Conservation (phyloP, 2,113 vertebrate species). For the Myrmecobius fasciatus region DNA sequence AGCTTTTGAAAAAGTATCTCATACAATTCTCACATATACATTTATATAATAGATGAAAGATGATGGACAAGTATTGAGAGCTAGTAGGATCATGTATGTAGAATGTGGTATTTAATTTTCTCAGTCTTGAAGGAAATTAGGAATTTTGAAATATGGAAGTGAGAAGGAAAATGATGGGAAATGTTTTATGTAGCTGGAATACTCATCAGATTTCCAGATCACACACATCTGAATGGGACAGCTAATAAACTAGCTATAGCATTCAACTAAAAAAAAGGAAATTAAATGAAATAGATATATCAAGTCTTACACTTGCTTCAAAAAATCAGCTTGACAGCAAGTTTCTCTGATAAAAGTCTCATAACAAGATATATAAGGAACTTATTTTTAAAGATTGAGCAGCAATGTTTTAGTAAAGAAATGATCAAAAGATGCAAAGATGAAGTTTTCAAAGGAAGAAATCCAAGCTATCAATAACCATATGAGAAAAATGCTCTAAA, state of each 20-base stretch:
- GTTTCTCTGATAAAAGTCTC: background rate
- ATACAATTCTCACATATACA: background rate
- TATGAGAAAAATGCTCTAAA: background rate
- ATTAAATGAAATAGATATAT: background rate
- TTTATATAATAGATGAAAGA: background rate
- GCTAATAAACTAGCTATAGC: background rate
- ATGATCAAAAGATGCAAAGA: background rate
- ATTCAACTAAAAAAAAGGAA: background rate
- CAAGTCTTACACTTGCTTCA: background rate
- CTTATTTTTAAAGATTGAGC: background rate
- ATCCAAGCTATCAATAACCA: background rate
- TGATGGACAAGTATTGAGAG: background rate
- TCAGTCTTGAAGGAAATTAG: background rate
- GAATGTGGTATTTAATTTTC: background rate
- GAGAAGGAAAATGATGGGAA: background rate
- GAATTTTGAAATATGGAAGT: background rate
- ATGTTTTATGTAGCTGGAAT: background rate
- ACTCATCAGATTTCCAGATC: background rate
- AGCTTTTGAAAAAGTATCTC: background rate
- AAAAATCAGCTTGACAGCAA: background rate
- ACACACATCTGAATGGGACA: background rate
- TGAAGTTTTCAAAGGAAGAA: background rate
- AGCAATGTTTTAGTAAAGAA: background rate
- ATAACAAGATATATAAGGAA: background rate
- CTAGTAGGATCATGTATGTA: background rate